These are phyloP conservation scores for Hippoglossus stenolepis DNA, from an alignment of 2,113 vertebrate species.

Conservation along the genomic window DNA sequence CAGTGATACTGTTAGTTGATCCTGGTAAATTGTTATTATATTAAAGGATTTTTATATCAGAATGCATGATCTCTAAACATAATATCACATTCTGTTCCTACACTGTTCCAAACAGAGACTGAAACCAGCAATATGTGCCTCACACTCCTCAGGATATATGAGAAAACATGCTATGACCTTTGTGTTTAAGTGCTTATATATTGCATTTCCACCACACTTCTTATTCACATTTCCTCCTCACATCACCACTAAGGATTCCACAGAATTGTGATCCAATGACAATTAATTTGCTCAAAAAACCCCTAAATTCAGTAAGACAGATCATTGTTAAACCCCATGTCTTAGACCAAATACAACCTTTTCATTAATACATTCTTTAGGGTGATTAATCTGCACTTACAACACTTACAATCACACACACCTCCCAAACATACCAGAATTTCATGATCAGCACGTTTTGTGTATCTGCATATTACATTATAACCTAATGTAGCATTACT, in stretches of 20 bases:
- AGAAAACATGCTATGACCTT: slow-evolving; percentile 3
- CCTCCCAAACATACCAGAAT: background rate
- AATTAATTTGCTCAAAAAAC: too few species aligned
- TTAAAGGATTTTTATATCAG: background rate
- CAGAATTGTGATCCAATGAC: background rate
- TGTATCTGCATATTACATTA: slow-evolving; percentile 50
- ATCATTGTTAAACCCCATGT: too few species aligned
- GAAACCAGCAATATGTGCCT: too few species aligned
- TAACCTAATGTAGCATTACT: slow-evolving; percentile 38
- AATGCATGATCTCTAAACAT: too few species aligned
- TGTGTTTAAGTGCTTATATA: background rate
- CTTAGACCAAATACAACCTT: too few species aligned
- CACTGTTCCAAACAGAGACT: background rate
- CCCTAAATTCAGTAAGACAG: too few species aligned
- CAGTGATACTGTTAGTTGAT: background rate
- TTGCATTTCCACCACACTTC: background rate
- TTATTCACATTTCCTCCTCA: background rate
- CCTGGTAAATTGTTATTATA: background rate
- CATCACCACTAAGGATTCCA: background rate
- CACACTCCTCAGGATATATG: background rate
- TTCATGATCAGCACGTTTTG: slow-evolving; percentile 38
- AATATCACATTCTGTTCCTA: background rate
- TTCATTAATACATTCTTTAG: too few species aligned
- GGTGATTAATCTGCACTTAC: background rate
- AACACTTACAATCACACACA: background rate